Conservation (phyloP, 2,113 vertebrate species). For the Lota lota region DNA sequence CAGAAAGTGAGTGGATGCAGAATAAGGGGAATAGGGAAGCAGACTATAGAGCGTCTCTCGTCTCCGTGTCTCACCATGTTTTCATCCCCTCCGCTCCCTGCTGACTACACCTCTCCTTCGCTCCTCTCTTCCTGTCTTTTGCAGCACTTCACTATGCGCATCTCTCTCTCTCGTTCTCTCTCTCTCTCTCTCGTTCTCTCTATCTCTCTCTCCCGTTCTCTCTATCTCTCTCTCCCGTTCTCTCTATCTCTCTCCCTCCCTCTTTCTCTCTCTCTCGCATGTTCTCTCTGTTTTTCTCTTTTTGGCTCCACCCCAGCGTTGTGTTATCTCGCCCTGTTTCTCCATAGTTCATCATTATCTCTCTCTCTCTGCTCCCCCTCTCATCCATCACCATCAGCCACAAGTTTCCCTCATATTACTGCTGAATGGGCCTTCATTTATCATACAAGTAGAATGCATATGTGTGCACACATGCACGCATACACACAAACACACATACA, state of each 20-base stretch:
- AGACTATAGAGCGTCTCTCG: slow-evolving; percentile 13
- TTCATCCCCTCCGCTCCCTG: slow-evolving; percentile 20
- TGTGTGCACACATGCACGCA: background rate
- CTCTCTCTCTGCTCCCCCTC: slow-evolving; percentile 53
- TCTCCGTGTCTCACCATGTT: background rate
- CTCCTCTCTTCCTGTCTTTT: slow-evolving; percentile 16
- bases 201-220: too few relatives aligned
- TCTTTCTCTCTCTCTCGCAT: background rate
- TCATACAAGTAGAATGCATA: slow-evolving; percentile 52
- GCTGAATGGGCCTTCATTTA: slow-evolving; percentile 67
- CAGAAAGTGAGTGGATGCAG: slow-evolving; percentile 3
- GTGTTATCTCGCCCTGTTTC: slow-evolving; percentile 62
- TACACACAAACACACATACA: slow-evolving; percentile 6
- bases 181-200: too few relatives aligned
- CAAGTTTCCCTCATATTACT: slow-evolving; percentile 72
- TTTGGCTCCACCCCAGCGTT: slow-evolving; percentile 12
- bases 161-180: background rate
- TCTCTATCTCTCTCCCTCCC: background rate
- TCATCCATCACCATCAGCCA: slow-evolving; percentile 72
- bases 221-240: too few relatives aligned
- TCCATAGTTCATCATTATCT: slow-evolving; percentile 72
- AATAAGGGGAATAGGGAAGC: slow-evolving; percentile 10
- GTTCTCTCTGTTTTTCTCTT: background rate
- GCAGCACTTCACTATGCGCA: slow-evolving; percentile 10
- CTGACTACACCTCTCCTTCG: slow-evolving; percentile 28